Percentiles rank a stretch among this genome's conserved stretches.
Evolutionary conservation across 2,113 vertebrate genomes (phyloP).

Genomic region (Anthoscopus minutus): DNA sequence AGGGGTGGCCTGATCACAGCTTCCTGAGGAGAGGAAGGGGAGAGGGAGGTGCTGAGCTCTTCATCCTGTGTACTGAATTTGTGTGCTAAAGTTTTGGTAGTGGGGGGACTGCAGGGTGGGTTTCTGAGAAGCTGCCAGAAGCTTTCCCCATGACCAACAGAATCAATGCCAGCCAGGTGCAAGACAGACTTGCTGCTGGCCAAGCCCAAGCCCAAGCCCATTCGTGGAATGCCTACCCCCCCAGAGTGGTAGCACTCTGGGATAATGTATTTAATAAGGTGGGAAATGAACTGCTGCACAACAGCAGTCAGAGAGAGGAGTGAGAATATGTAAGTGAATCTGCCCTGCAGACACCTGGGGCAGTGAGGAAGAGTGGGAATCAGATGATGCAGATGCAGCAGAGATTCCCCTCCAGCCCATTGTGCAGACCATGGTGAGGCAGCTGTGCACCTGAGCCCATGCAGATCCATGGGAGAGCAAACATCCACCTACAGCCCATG

Average conservation of each 20-base stretch:
- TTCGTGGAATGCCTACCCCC: background rate
- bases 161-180: background rate
- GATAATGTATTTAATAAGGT: background rate
- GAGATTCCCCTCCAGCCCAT: background rate
- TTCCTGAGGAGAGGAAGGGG: background rate
- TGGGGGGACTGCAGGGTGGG: background rate
- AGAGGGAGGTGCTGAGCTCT: background rate
- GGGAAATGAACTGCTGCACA: background rate
- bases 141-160: background rate
- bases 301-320: background rate
- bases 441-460: background rate
- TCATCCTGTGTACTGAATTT: background rate
- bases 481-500: background rate
- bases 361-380: background rate
- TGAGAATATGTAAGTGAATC: background rate
- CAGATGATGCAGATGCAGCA: background rate
- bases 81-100: background rate
- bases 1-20: background rate
- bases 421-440: background rate
- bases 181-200: background rate
- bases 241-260: background rate
- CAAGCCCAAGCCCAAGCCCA: background rate
- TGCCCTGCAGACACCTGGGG: background rate
- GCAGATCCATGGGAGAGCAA: background rate
- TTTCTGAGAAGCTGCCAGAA: background rate